These are phyloP conservation scores for Rhyacichthys aspro DNA, from an alignment of 2,797 vertebrate genomes.

Conservation along the genomic window DNA sequence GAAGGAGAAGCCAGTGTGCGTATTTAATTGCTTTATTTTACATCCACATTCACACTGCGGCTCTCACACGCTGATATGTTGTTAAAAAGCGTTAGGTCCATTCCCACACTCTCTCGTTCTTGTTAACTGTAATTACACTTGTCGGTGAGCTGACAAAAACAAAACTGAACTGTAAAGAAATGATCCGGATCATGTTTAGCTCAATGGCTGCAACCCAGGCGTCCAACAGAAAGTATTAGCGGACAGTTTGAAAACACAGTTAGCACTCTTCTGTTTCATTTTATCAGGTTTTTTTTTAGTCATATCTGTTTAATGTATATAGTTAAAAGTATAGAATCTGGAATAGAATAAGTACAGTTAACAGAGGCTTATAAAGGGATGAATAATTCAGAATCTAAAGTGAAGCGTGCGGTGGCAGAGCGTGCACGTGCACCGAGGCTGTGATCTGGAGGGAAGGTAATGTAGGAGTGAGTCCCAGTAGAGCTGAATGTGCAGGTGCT, in stretches of 20 bases:
- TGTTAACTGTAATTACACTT: slow-evolving; percentile 83
- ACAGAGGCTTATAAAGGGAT: slow-evolving; percentile 79
- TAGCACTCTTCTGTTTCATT: slow-evolving; percentile 15
- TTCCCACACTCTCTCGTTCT: slow-evolving; percentile 70
- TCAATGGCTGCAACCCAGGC: slow-evolving; percentile 79
- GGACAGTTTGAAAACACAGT: slow-evolving; percentile 66
- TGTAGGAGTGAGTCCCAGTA: slow-evolving; percentile 88
- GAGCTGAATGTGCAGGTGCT: slow-evolving; percentile 97
- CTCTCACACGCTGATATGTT: slow-evolving; percentile 77
- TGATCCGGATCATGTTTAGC: slow-evolving; percentile 37
- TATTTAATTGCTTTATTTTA: slow-evolving; percentile 85
- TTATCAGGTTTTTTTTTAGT: slow-evolving; percentile 73
- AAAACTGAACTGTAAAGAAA: slow-evolving; percentile 63
- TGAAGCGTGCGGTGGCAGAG: slow-evolving; percentile 66
- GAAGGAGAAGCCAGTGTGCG: slow-evolving; percentile 60
- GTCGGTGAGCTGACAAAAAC: slow-evolving; percentile 71
- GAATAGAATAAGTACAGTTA: slow-evolving; percentile 83
- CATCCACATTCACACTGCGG: slow-evolving; percentile 74
- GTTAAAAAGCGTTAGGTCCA: slow-evolving; percentile 72
- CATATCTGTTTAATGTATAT: slow-evolving; percentile 40
- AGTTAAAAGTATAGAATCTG: slow-evolving; percentile 36
- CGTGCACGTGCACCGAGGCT: slow-evolving; percentile 67
- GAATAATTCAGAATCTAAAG: slow-evolving; percentile 97
- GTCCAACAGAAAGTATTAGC: slow-evolving; percentile 74
- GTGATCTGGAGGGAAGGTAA: slow-evolving; percentile 90